Conservation (phyloP, 2,797 vertebrate genomes). For the Fringilla coelebs region DNA sequence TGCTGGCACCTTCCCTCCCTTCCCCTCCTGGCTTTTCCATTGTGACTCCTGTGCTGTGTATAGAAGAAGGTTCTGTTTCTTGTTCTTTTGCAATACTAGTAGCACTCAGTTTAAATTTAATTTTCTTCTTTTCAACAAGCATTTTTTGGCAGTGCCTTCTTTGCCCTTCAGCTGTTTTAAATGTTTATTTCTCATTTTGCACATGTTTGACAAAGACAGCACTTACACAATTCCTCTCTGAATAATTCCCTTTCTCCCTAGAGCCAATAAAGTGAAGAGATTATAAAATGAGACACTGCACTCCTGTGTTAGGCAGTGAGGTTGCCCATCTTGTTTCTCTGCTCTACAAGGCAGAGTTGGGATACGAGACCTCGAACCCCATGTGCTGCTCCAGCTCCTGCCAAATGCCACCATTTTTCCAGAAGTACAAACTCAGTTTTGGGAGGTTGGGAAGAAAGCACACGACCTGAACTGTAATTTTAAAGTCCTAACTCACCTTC, state of each 20-base stretch:
- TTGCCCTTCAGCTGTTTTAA: constrained; percentile 65
- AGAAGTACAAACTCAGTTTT: neutral
- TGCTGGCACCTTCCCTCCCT: neutral
- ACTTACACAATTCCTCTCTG: constrained; percentile 54
- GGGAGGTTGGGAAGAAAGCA: rapidly evolving
- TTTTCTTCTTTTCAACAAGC: constrained; percentile 51
- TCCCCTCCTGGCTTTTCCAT: neutral
- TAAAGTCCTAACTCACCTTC: neutral
- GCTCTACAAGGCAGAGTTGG: neutral
- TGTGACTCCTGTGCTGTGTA: neutral
- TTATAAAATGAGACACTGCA: constrained; percentile 23
- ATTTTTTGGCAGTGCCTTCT: constrained; percentile 42
- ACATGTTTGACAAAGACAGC: constrained; percentile 62
- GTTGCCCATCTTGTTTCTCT: neutral
- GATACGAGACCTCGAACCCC: neutral
- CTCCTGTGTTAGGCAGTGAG: neutral
- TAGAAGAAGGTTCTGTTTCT: constrained; percentile 29
- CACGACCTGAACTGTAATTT: neutral
- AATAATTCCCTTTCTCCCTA: constrained; percentile 40
- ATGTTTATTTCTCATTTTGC: constrained; percentile 66
- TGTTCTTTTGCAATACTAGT: constrained; percentile 50
- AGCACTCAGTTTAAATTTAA: constrained; percentile 53
- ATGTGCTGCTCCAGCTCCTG: neutral
- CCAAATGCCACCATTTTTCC: rapidly evolving
- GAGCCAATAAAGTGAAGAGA: constrained; percentile 40